Base-by-base conservation (phyloP, 2,888 invertebrate species). In the Clitarchus hookeri region DNA sequence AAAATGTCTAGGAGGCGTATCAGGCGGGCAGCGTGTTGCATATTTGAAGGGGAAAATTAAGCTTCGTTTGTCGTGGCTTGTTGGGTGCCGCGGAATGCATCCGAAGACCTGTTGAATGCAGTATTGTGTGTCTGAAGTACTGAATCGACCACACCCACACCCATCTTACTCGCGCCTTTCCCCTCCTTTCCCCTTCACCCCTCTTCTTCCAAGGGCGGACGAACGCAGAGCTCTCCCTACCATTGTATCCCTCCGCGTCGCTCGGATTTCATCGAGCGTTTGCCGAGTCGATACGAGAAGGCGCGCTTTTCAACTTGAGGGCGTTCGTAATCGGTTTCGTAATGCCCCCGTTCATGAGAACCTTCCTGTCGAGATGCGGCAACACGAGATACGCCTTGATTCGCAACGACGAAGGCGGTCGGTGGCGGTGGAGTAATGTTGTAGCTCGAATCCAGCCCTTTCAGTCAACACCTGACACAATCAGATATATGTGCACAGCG, bases 41-140 rank as follows among this genome's bases (percentile, higher is more conserved):
- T 65, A 65, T 65, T n/a, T n/a, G 65, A 65, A 23, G 23, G n/a
- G 65, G 65, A 19, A 65, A 65, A 65, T 65, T 65, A 65, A 2
- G 13, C 65, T 65, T n/a, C 23, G 65, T 65, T 65, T 19, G 19
- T 8, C 65, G 19, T 65, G 23, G 65, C n/a, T 48, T 48, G 48
- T 48, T 48, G 48, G 11, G 48, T 48, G 48, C 48, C 48, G 48
- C 8, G 48, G 48, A 48, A 48, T 48, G 48, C 48, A 48, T 11
- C 48, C 23, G 65, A 65, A 65, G 65, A 65, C 65, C 65, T 65
- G 65, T 65, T 65, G 65, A 65, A 65, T 65, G 65, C 65, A 65
- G 65, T 65, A 65, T 65, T 65, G 65, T 65, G 65, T 65, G 65
- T 65, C 65, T 65, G 65, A 65, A 65, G 65, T 65, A n/a, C 65